Percentiles rank a stretch among this genome's conserved stretches.
Evolutionary conservation across 2,888 invertebrate species (phyloP).

Genomic region (Agrotis exclamationis): DNA sequence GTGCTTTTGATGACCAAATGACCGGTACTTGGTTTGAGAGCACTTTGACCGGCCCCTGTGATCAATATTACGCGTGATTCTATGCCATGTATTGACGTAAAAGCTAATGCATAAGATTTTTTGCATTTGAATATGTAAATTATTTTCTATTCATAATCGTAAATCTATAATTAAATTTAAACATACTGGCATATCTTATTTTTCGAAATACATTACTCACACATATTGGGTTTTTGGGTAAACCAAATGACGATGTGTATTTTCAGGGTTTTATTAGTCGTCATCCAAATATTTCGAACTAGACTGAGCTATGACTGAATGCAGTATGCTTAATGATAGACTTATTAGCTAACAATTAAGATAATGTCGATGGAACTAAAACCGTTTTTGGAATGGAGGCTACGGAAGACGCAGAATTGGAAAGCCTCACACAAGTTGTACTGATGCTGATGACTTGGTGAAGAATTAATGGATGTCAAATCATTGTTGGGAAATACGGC

Average conservation of each 20-base stretch:
- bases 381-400: neutral
- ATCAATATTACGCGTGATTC: constrained; percentile 68
- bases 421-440: neutral
- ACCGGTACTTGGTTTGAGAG: constrained; percentile 73
- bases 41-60: constrained; percentile 71
- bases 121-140: constrained; percentile 32
- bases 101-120: constrained; percentile 36
- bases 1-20: constrained; percentile 78
- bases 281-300: neutral
- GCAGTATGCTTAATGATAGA: no score
- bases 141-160: constrained; percentile 14
- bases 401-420: neutral
- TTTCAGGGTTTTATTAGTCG: neutral
- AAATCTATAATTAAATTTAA: no score
- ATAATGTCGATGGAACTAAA: no score
- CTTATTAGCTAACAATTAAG: no score
- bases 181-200: neutral
- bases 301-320: neutral
- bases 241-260: neutral
- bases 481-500: no score
- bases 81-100: constrained; percentile 4
- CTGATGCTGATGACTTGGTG: neutral
- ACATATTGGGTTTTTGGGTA: neutral
- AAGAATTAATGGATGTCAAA: no score
- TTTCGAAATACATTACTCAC: neutral